Evolutionary conservation across 2,113 vertebrate genomes (phyloP), one percentile per base, ranked within the genome.

Genomic region (Physeter macrocephalus): DNA sequence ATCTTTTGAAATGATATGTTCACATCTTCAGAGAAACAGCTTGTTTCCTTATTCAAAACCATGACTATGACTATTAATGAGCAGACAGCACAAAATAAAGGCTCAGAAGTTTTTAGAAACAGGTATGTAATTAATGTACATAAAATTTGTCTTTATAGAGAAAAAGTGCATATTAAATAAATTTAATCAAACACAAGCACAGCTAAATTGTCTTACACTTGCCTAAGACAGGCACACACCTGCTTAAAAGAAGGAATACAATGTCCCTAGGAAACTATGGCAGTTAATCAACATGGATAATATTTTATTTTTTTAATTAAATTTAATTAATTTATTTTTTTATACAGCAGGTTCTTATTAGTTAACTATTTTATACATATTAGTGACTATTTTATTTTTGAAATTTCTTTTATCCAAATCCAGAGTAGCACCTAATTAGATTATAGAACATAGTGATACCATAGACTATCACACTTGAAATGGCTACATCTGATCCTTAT

Each of bases 151-250:
- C 97, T 96, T 95, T 93, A 96, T 80, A 97, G 84, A 90, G 84
- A 67, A 96, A 96, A 98, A 97, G 97, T 94, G 71, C 97, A 93
- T 98, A 98, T 98, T 98, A 98, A 98, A 98, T 98, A 97, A 98
- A 98, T 98, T 97, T 98, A 98, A 98, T 98, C 97, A 98, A 98
- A 98, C 95, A 94, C 97, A 98, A 98, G 97, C 97, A 97, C 96
- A 97, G 61, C 89, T 98, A 98, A 99, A 98, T 98, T 98, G 97
- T 96, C 94, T 98, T 97, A 97, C 94, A 81, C 92, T 97, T 97
- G 94, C 89, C 97, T 96, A 98, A 98, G 97, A 98, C 98, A 98
- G 98, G 97, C 95, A 96, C 93, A 94, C 87, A 97, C 97, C 98
- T 98, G 97, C 98, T 98, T 95, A 98, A 98, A 75, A 97, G 98